Percentiles rank a stretch among this genome's conserved stretches.
Evolutionary conservation across 2,113 vertebrate species (phyloP).

Genomic region (Periophthalmus modestus): DNA sequence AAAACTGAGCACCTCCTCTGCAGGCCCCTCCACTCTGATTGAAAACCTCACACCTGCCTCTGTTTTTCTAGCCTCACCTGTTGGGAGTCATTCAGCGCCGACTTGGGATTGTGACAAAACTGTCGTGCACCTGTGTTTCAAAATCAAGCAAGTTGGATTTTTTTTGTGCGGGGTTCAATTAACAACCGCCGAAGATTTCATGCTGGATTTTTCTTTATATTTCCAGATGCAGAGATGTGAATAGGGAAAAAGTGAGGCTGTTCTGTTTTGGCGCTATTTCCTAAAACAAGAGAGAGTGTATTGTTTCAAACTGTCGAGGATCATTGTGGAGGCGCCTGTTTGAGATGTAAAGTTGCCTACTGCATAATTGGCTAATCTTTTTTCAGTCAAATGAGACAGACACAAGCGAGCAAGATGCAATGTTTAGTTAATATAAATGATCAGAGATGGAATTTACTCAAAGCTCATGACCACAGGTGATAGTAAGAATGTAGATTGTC

Average conservation of each 20-base stretch:
- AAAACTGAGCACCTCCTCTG: constrained; percentile 11
- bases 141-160: background rate
- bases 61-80: constrained; percentile 9
- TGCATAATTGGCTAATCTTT: too few relatives aligned
- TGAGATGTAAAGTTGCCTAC: too few relatives aligned
- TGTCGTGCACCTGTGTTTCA: constrained; percentile 17
- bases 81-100: constrained; percentile 2
- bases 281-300: background rate
- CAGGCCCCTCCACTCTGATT: constrained; percentile 17
- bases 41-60: constrained; percentile 15
- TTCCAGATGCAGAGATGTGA: background rate
- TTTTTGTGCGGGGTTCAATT: background rate
- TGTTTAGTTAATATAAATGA: too few relatives aligned
- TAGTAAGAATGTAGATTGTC: too few relatives aligned
- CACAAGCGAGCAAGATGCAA: too few relatives aligned
- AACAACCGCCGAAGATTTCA: background rate
- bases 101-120: constrained; percentile 10
- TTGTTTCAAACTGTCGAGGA: background rate
- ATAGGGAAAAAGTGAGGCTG: background rate
- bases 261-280: background rate
- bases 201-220: background rate
- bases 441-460: too few relatives aligned
- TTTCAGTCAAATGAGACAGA: too few relatives aligned
- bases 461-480: too few relatives aligned
- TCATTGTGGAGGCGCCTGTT: background rate